A percentile compares a stretch with the other conserved stretches of the same genome.
Evolutionary conservation across 2,888 invertebrate species (phyloP).

Genomic region (Apotomis capreana): DNA sequence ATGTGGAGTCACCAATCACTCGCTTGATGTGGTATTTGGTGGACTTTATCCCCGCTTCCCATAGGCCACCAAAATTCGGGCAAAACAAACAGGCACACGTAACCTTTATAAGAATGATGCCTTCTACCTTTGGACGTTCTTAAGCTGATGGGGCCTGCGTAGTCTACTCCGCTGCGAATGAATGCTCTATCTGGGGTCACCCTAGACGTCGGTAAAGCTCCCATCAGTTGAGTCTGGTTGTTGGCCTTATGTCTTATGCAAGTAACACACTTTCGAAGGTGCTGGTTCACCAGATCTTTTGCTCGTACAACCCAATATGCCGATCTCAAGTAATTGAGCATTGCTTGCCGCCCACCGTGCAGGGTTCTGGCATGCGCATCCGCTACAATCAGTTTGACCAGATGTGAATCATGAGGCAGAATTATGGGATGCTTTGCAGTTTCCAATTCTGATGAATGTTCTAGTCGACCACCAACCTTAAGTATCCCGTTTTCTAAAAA

Average conservation of each 20-base stretch:
- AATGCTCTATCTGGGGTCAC: constrained; percentile 30
- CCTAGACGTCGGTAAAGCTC: constrained; percentile 9
- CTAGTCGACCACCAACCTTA: constrained; percentile 28
- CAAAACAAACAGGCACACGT: constrained; percentile 26
- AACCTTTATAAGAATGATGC: constrained; percentile 16
- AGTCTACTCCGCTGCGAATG: constrained; percentile 32
- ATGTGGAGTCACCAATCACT: too few relatives aligned
- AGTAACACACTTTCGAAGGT: constrained; percentile 20
- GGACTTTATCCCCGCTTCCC: too few relatives aligned
- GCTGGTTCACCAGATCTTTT: constrained; percentile 5
- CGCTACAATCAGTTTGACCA: constrained; percentile 27
- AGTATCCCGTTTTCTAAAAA: constrained; percentile 27
- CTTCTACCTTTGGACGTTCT: constrained; percentile 35
- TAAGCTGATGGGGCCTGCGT: constrained; percentile 32
- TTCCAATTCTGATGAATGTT: constrained; percentile 15
- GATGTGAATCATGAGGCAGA: constrained; percentile 12
- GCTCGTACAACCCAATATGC: constrained; percentile 7
- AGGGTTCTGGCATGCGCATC: constrained; percentile 42
- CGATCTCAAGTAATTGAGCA: constrained; percentile 31
- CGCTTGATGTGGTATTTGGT: too few relatives aligned
- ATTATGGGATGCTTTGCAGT: constrained; percentile 36
- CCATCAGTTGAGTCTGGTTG: constrained; percentile 28
- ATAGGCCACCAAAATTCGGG: too few relatives aligned
- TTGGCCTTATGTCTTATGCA: background rate
- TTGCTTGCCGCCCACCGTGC: constrained; percentile 40